Evolutionary conservation across 2,113 vertebrate species (phyloP).

Genomic region (Amphiprion percula): DNA sequence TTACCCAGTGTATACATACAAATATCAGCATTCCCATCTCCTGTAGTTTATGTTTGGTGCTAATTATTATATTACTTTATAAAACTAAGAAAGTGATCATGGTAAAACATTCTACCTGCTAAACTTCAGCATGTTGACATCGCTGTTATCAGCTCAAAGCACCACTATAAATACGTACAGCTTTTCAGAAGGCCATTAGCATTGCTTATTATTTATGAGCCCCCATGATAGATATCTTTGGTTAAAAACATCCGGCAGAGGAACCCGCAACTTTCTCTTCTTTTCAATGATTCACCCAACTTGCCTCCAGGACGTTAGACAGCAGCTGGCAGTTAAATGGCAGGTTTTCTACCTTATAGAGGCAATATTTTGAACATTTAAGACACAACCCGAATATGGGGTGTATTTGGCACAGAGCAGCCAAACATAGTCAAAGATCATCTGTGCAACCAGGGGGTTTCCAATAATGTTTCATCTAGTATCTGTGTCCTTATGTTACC

Average conservation of each 20-base stretch:
- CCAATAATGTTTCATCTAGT: slow-evolving; percentile 34
- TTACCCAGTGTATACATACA: no score
- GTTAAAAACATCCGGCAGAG: slow-evolving; percentile 49
- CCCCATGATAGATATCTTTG: slow-evolving; percentile 10
- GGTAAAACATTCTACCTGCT: not conserved
- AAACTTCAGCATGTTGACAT: no score
- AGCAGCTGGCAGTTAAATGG: slow-evolving; percentile 52
- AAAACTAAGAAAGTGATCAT: not conserved
- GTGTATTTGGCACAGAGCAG: slow-evolving; percentile 22
- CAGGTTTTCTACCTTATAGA: slow-evolving; percentile 17
- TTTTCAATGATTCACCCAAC: slow-evolving; percentile 31
- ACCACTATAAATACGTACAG: not conserved
- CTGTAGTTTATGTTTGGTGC: not conserved
- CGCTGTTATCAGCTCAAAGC: not conserved
- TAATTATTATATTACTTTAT: not conserved
- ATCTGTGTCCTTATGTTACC: slow-evolving; percentile 24
- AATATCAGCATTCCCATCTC: no score
- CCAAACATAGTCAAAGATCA: slow-evolving; percentile 27
- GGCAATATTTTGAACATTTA: slow-evolving; percentile 10
- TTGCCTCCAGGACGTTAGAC: slow-evolving; percentile 13
- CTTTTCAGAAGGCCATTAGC: not conserved
- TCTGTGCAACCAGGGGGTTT: slow-evolving; percentile 44
- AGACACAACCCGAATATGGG: slow-evolving; percentile 22
- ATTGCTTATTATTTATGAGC: slow-evolving; percentile 1
- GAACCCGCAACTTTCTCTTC: slow-evolving; percentile 34